Evolutionary conservation across 2,797 vertebrate species (phyloP).

Genomic region (Toxotes lorentzi): DNA sequence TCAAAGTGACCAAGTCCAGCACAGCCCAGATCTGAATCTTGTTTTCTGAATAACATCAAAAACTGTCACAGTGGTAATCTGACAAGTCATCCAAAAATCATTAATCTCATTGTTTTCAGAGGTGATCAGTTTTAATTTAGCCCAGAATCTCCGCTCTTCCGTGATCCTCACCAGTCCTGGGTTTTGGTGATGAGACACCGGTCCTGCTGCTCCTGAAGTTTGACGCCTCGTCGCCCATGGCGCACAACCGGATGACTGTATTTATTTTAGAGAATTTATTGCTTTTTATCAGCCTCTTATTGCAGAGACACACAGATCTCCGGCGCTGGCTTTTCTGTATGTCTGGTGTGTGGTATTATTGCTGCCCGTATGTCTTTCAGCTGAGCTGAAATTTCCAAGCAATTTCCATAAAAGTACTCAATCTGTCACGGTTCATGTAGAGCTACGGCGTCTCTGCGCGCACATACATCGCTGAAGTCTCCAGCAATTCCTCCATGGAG

Average conservation of each 20-base stretch:
- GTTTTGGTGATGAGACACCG: constrained; percentile 68
- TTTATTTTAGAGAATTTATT: constrained; percentile 82
- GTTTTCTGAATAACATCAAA: constrained; percentile 71
- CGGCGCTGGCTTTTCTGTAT: constrained; percentile 56
- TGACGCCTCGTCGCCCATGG: constrained; percentile 82
- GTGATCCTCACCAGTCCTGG: constrained; percentile 66
- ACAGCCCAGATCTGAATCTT: constrained; percentile 66
- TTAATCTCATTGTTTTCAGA: constrained; percentile 57
- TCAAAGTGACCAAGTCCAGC: constrained; percentile 81
- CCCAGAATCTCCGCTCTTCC: constrained; percentile 52
- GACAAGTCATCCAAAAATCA: constrained; percentile 59
- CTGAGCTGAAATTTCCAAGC: constrained; percentile 68
- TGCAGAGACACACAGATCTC: constrained; percentile 76
- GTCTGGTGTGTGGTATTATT: constrained; percentile 70
- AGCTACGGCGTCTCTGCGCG: constrained; percentile 68
- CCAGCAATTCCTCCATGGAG: constrained; percentile 73
- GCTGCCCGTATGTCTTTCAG: constrained; percentile 73
- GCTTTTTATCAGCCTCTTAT: constrained; percentile 82
- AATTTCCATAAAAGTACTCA: constrained; percentile 76
- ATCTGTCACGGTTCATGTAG: constrained; percentile 54
- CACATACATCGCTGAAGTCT: constrained; percentile 60
- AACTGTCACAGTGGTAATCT: constrained; percentile 83
- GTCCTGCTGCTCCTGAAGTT: constrained; percentile 83
- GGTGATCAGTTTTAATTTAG: constrained; percentile 53
- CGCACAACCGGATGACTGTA: constrained; percentile 71